Evolutionary conservation across 30 jellyfish, hydroid and myxozoan genomes (phyloP), one percentile per base, ranked within the genome.

Genomic region (Calvadosia cruxmelitensis): DNA sequence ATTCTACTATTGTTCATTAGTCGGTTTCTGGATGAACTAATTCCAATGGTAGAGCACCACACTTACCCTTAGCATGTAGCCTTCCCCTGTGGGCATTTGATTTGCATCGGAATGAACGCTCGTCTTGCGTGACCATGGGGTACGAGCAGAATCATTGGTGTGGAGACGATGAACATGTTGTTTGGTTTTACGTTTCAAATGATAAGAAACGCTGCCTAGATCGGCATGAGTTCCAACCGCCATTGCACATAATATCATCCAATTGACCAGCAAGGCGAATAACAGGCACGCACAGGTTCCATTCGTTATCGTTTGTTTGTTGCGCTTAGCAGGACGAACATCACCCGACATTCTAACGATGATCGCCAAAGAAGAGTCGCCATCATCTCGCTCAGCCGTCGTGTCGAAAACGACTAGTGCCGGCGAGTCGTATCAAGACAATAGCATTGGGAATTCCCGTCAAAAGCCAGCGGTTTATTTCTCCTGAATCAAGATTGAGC

Each of bases 161-260:
- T 20, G 57, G 20, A 42, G 83, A n/a, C 31, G 1, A 49, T 84
- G 95, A 33, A 61, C 49, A 66, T 84, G 95, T 15, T 66, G 49
- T 52, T 85, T 85, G 26, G 93, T 78, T 50, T 85, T 85, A 49
- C 96, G 66, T 52, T 79, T 84, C 66, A 85, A 67, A 34, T 85
- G 91, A 72, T 62, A 85, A 31, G 96, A 85, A n/a, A 71, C 71
- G 3, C 79, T 26, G 27, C 92, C 92, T 33, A 79, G 83, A 32
- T 79, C 92, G 62, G 82, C 83, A 30, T 79, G 92, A 5, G 20
- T 42, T 42, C 57, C 57, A 10, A 42, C 57, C n/a, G n/a, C n/a
- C n/a, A n/a, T n/a, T 5, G 20, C 57, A 42, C 57, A 42, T 42
- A 5, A 20, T 42, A 42, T 20, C 57, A 42, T 42, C 10, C 57